Evolutionary conservation across 2,113 vertebrate genomes (phyloP).

Genomic region (Oryzias celebensis): DNA sequence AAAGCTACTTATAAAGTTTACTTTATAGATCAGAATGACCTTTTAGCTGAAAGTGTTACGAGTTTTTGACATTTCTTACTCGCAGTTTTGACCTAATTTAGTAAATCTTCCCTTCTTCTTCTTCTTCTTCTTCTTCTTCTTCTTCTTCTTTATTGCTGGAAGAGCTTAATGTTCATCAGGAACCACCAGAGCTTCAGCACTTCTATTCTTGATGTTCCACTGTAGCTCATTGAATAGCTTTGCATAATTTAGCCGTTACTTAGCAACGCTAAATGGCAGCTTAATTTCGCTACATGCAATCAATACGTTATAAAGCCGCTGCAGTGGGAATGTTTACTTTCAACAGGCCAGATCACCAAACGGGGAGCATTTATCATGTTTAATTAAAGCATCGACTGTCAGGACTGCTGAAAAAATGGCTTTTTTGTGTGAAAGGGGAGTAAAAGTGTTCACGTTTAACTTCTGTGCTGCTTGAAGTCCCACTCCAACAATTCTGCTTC

Average conservation of each 20-base stretch:
- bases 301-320: constrained; percentile 69
- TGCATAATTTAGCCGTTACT: constrained; percentile 72
- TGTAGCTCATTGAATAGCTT: constrained; percentile 40
- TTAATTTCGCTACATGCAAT: constrained; percentile 60
- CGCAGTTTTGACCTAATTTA: too few species aligned
- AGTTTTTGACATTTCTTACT: too few species aligned
- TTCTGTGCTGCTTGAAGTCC: background rate
- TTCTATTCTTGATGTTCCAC: constrained; percentile 13
- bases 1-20: constrained; percentile 45
- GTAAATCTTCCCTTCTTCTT: background rate
- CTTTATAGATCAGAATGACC: constrained; percentile 22
- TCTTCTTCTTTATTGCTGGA: background rate
- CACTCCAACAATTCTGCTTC: too few species aligned
- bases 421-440: background rate
- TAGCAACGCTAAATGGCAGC: constrained; percentile 67
- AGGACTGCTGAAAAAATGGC: background rate
- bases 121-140: background rate
- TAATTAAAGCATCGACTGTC: background rate
- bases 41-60: background rate
- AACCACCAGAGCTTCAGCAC: background rate
- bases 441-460: background rate
- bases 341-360: constrained; percentile 15
- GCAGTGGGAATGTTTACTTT: constrained; percentile 46
- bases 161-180: background rate
- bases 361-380: background rate